Evolutionary conservation across 23 tunicate species (phyloP).

Genomic region (Styela plicata): DNA sequence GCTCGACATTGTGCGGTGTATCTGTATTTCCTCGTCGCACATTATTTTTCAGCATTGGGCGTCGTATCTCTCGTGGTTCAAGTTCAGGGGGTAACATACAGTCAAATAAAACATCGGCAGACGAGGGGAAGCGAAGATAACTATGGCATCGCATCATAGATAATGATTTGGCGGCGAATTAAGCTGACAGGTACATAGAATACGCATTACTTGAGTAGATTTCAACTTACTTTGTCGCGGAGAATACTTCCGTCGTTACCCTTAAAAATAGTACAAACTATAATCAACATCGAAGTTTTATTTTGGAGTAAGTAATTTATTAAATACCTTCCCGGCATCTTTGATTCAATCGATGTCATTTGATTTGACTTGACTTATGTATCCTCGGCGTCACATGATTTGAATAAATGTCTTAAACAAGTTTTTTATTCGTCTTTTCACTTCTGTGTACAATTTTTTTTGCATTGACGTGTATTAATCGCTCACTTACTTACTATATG

Average conservation of each 20-base stretch:
- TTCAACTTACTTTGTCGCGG: neutral
- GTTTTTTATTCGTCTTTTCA: neutral
- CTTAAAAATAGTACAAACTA: neutral
- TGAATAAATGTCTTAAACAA: neutral
- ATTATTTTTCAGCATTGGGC: neutral
- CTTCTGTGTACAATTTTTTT: no score
- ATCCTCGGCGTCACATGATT: neutral
- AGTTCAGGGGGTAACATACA: neutral
- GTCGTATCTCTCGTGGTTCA: neutral
- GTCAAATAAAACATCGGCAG: neutral
- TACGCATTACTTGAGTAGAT: slow-evolving; percentile 22
- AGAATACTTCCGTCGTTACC: neutral
- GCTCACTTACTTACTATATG: no score
- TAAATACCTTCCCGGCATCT: neutral
- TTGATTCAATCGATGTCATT: neutral
- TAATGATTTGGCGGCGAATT: slow-evolving; percentile 23
- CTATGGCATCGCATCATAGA: neutral
- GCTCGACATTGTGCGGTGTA: neutral
- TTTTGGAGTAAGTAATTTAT: neutral
- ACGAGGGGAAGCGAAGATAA: neutral
- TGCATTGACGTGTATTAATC: no score
- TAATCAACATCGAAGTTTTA: neutral
- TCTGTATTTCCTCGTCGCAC: neutral
- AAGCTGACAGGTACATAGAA: slow-evolving; percentile 36
- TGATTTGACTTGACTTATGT: neutral